Evolutionary conservation across 2,888 invertebrate genomes (phyloP).

Genomic region (Resseliella maxima): DNA sequence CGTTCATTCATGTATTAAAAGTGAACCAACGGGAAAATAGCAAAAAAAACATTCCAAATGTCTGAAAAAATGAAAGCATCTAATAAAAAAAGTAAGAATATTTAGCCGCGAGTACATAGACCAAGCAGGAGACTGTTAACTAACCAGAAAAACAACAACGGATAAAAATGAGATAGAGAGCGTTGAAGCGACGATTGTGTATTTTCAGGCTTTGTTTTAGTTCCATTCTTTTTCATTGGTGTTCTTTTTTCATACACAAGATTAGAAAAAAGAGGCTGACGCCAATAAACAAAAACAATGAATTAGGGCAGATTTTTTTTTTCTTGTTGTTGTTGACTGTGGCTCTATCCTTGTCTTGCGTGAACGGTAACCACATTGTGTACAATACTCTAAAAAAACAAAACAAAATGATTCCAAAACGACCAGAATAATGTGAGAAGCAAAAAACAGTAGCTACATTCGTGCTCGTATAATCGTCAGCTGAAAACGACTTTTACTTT

Average conservation of each 20-base stretch:
- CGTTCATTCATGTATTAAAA: slow-evolving; percentile 51
- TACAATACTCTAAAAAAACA: slow-evolving; percentile 29
- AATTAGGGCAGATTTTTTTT: slow-evolving; percentile 51
- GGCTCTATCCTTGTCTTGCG: slow-evolving; percentile 1
- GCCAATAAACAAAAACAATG: slow-evolving; percentile 54
- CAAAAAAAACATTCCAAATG: slow-evolving; percentile 9
- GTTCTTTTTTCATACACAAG: not conserved
- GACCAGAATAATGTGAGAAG: not conserved
- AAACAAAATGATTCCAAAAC: slow-evolving; percentile 26
- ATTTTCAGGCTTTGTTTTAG: slow-evolving; percentile 39
- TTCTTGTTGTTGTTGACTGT: not conserved
- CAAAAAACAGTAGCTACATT: not conserved
- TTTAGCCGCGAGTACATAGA: slow-evolving; percentile 23
- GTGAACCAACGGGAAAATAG: slow-evolving; percentile 32
- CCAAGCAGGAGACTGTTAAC: not conserved
- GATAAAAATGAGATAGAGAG: not conserved
- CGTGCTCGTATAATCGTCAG: slow-evolving; percentile 38
- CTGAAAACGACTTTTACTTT: slow-evolving; percentile 55
- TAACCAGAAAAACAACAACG: not conserved
- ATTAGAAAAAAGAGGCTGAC: slow-evolving; percentile 46
- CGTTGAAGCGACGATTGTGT: not conserved
- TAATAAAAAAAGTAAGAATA: not conserved
- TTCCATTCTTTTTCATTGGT: slow-evolving; percentile 37
- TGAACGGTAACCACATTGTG: slow-evolving; percentile 49
- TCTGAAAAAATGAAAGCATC: slow-evolving; percentile 21